A percentile compares a stretch with the other conserved stretches of the same genome.
phyloP scores from a whole-genome alignment of 2,113 vertebrate species.

The Fregata magnificens region DNA sequence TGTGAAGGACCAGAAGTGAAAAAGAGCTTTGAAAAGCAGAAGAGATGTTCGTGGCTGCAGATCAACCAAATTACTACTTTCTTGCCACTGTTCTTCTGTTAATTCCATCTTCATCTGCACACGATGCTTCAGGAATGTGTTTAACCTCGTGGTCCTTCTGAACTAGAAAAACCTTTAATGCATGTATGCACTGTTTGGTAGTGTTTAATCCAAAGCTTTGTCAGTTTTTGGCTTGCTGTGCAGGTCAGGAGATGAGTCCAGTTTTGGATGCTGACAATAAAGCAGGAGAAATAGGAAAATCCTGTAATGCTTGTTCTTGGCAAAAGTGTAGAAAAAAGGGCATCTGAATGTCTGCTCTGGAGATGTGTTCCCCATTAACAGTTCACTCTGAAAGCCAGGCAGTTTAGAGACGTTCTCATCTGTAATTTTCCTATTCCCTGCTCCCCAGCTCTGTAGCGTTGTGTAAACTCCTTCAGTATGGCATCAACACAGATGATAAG shows the following conservation, averaged over 20 bases:
- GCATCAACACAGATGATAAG: slow-evolving; percentile 93
- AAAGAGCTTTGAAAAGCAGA: background rate
- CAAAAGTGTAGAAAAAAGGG: background rate
- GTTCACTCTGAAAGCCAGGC: background rate
- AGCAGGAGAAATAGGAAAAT: background rate
- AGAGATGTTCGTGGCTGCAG: background rate
- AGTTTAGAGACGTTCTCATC: background rate
- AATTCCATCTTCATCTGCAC: background rate
- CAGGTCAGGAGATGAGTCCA: background rate
- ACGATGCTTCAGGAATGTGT: background rate
- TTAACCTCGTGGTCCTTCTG: background rate
- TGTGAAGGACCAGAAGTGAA: background rate
- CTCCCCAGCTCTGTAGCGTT: slow-evolving; percentile 88
- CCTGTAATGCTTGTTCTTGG: background rate
- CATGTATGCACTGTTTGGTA: background rate
- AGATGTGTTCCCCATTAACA: background rate
- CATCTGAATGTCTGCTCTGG: background rate
- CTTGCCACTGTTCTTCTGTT: background rate
- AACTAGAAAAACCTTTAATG: background rate
- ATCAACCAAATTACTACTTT: background rate
- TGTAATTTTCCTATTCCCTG: background rate
- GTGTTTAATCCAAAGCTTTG: background rate
- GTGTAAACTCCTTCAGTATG: slow-evolving; percentile 95
- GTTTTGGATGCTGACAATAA: background rate
- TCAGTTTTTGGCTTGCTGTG: background rate